Evolutionary conservation across 2,797 vertebrate species (phyloP).

Genomic region (Thaleichthys pacificus): DNA sequence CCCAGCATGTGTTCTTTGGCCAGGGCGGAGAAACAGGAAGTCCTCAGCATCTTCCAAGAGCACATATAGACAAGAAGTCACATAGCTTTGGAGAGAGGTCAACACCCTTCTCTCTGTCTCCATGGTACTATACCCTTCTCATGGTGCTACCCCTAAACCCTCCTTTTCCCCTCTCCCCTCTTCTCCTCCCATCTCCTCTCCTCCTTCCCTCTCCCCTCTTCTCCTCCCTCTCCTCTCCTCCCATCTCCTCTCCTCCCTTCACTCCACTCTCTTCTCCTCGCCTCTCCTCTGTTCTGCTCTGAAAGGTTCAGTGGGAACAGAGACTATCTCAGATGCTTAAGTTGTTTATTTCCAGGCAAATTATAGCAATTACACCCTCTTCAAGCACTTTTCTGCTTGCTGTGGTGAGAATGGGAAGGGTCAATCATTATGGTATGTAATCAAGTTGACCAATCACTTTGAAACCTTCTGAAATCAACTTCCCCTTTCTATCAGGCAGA

Average conservation of each 20-base stretch:
- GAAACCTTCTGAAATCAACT: background rate
- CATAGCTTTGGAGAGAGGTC: slow-evolving; percentile 8
- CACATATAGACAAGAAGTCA: slow-evolving; percentile 10
- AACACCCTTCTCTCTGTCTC: slow-evolving; percentile 22
- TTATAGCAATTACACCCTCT: no score
- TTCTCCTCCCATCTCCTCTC: background rate
- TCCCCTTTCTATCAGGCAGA: no score
- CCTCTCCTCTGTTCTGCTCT: slow-evolving; percentile 2
- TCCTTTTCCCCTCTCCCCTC: background rate
- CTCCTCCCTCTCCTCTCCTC: background rate
- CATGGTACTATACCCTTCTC: background rate
- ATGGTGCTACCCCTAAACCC: background rate
- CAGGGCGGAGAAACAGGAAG: background rate
- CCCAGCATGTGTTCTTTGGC: slow-evolving; percentile 28
- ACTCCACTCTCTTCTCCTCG: slow-evolving; percentile 24
- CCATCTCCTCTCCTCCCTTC: background rate
- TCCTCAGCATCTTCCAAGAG: slow-evolving; percentile 14
- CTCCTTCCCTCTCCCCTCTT: background rate
- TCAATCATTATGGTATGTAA: background rate
- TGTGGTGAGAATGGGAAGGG: background rate
- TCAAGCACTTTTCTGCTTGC: background rate
- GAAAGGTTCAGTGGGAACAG: background rate
- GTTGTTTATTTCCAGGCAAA: no score
- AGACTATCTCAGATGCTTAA: no score
- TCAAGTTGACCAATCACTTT: background rate